Conservation (phyloP, 2,888 invertebrate species). For the Sturmia bella region DNA sequence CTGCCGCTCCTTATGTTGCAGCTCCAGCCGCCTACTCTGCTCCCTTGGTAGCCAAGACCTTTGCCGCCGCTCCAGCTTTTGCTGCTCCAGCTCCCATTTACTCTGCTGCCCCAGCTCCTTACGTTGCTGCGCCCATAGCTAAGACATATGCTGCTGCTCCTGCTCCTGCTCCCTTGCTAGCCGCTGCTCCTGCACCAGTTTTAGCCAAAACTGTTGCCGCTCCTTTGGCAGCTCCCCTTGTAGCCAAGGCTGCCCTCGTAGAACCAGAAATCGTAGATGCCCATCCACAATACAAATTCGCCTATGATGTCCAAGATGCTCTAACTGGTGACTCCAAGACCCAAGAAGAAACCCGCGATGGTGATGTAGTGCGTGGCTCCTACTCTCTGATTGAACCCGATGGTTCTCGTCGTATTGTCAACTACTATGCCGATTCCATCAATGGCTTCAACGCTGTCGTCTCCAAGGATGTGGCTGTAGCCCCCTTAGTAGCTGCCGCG, state of each 20-base stretch:
- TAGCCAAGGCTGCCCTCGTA: slow-evolving; percentile 72
- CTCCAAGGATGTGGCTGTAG: slow-evolving; percentile 81
- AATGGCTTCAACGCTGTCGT: slow-evolving; percentile 83
- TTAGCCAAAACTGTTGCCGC: slow-evolving; percentile 72
- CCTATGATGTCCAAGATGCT: slow-evolving; percentile 82
- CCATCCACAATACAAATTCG: slow-evolving; percentile 82
- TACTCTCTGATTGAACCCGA: slow-evolving; percentile 83
- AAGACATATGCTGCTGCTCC: slow-evolving; percentile 73
- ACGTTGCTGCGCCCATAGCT: slow-evolving; percentile 64
- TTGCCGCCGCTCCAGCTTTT: slow-evolving; percentile 70
- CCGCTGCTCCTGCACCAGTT: slow-evolving; percentile 71
- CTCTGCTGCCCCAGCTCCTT: slow-evolving; percentile 70
- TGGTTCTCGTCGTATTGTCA: slow-evolving; percentile 82
- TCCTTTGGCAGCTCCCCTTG: slow-evolving; percentile 70
- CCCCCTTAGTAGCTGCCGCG: slow-evolving; percentile 79
- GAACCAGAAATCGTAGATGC: slow-evolving; percentile 81
- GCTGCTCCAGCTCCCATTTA: slow-evolving; percentile 73
- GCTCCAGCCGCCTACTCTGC: slow-evolving; percentile 72
- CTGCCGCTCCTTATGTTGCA: slow-evolving; percentile 65
- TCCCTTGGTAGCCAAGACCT: slow-evolving; percentile 67
- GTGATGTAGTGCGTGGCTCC: slow-evolving; percentile 82
- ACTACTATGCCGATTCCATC: slow-evolving; percentile 82
- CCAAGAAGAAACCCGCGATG: slow-evolving; percentile 82
- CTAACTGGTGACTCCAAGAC: slow-evolving; percentile 83
- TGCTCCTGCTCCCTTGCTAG: slow-evolving; percentile 63